Evolutionary conservation across 1,140 invertebrate genomes (phyloP).

Genomic region (Trichogramma pretiosum): DNA sequence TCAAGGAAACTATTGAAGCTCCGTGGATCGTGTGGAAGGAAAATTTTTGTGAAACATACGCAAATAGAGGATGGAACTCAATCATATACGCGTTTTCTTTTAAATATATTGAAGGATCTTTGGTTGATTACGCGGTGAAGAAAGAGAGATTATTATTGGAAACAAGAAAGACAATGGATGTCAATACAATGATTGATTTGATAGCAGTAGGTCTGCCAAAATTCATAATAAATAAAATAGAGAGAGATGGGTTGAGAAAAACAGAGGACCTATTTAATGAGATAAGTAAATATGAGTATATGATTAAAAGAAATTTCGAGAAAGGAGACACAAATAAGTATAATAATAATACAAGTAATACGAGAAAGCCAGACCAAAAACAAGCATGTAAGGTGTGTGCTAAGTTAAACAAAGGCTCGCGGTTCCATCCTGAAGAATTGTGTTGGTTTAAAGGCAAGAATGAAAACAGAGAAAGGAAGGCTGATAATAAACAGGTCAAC

Average conservation of each 20-base stretch:
- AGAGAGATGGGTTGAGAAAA: constrained; percentile 18
- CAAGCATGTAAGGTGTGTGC: background rate
- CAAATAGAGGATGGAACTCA: constrained; percentile 18
- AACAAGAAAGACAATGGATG: constrained; percentile 12
- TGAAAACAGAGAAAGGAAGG: constrained; percentile 1
- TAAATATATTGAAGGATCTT: constrained; percentile 9
- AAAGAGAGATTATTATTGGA: constrained; percentile 17
- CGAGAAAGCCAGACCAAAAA: background rate
- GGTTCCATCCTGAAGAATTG: constrained; percentile 8
- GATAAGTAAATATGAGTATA: constrained; percentile 16
- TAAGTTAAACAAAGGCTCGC: background rate
- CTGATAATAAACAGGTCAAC: no score
- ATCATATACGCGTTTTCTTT: constrained; percentile 14
- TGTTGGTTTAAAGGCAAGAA: constrained; percentile 17
- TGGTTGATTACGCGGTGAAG: constrained; percentile 13
- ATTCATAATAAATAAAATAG: constrained; percentile 4
- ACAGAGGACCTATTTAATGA: constrained; percentile 18
- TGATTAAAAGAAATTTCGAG: constrained; percentile 17
- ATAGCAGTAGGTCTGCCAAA: constrained; percentile 20
- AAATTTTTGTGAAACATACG: constrained; percentile 20
- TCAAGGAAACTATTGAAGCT: constrained; percentile 17
- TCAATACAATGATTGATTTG: constrained; percentile 17
- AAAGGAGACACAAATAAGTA: background rate
- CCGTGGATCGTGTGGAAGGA: constrained; percentile 17
- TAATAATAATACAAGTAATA: background rate